Percentiles rank a stretch among this genome's conserved stretches.
phyloP scores from a whole-genome alignment of 2,113 vertebrate species.

The Eira barbara region DNA sequence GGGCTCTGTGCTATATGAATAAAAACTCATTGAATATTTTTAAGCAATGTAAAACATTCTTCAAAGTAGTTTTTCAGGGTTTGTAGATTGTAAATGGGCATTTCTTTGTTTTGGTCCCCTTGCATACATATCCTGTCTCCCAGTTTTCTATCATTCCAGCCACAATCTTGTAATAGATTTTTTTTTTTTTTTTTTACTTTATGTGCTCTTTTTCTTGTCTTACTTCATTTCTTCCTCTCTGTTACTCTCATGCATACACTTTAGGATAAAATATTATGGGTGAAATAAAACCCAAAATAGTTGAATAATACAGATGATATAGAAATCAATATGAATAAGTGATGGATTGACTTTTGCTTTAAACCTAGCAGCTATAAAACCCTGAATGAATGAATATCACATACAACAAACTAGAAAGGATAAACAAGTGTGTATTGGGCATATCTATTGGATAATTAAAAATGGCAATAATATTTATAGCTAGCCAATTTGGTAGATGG shows the following conservation, averaged over 20 bases:
- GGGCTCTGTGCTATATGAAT: background rate
- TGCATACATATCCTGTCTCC: background rate
- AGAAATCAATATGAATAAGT: slow-evolving; percentile 54
- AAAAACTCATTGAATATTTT: background rate
- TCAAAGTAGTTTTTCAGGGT: background rate
- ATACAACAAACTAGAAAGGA: background rate
- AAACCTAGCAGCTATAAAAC: background rate
- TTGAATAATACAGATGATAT: slow-evolving; percentile 37
- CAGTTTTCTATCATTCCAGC: background rate
- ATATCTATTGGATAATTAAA: slow-evolving; percentile 9
- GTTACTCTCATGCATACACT: background rate
- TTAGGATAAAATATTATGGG: background rate
- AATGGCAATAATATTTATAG: background rate
- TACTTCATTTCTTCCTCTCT: background rate
- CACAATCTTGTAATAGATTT: background rate
- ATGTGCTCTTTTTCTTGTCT: background rate
- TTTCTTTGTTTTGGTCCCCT: background rate
- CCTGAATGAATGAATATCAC: background rate
- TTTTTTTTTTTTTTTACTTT: background rate
- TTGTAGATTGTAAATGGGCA: background rate
- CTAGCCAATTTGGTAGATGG: background rate
- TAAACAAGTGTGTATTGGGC: background rate
- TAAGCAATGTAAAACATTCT: background rate
- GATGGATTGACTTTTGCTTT: slow-evolving; percentile 41
- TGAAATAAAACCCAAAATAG: slow-evolving; percentile 1